phyloP scores from a whole-genome alignment of 1,140 invertebrate genomes.

The Andricus grossulariae region DNA sequence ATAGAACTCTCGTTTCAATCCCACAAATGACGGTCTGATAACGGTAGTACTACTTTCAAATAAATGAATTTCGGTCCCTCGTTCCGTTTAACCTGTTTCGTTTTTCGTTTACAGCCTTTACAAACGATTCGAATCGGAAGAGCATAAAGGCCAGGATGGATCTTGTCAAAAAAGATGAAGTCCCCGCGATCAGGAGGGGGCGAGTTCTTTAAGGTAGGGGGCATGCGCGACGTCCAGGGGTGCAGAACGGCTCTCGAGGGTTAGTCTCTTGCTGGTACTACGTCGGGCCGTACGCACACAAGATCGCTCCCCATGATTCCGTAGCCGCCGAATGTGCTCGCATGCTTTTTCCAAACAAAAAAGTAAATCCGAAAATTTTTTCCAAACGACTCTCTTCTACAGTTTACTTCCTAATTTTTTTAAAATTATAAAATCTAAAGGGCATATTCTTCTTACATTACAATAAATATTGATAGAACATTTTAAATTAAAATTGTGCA shows the following conservation, averaged over 20 bases:
- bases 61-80: constrained; percentile 8
- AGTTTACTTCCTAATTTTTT: background rate
- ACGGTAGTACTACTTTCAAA: constrained; percentile 20
- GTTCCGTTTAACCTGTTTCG: background rate
- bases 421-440: background rate
- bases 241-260: constrained; percentile 61
- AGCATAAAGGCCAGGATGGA: constrained; percentile 9
- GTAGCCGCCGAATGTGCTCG: constrained; percentile 13
- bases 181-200: constrained; percentile 45
- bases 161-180: constrained; percentile 63
- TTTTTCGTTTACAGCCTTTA: constrained; percentile 10
- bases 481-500: background rate
- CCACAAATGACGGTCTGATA: background rate
- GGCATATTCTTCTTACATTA: too few species aligned
- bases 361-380: background rate
- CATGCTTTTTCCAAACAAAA: background rate
- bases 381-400: background rate
- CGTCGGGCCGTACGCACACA: constrained; percentile 58
- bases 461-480: background rate
- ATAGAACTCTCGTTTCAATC: background rate
- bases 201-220: constrained; percentile 61
- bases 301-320: background rate
- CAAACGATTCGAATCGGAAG: constrained; percentile 18
- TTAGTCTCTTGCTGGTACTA: constrained; percentile 70
- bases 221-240: constrained; percentile 70